A percentile compares a stretch with the other conserved stretches of the same genome.
These are phyloP conservation scores for Micrasema longulum DNA, from an alignment of 1,140 invertebrate genomes.

Conservation along the genomic window DNA sequence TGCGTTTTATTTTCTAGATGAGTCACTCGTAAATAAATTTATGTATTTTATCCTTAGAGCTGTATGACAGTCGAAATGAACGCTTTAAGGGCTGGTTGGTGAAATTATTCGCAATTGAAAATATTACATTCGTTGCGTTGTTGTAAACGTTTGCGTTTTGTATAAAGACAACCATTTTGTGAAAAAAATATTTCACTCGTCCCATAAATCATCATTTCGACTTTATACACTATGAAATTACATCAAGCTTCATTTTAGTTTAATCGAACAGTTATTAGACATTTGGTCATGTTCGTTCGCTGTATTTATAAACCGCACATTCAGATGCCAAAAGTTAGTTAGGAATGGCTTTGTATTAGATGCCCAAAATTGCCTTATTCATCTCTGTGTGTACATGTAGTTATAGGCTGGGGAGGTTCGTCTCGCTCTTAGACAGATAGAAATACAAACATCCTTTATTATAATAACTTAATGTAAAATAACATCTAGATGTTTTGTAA, in stretches of 20 bases:
- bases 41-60: constrained; percentile 8
- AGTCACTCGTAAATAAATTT: constrained; percentile 18
- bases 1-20: constrained; percentile 8
- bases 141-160: too few species aligned
- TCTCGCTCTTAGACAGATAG: neutral
- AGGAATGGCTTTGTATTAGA: constrained; percentile 10
- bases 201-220: too few species aligned
- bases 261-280: neutral
- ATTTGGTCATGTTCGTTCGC: neutral
- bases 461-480: too few species aligned
- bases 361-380: constrained; percentile 33
- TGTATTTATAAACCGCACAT: constrained; percentile 15
- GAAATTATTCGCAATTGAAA: neutral
- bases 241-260: too few species aligned
- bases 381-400: too few species aligned
- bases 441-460: neutral
- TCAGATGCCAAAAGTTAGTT: constrained; percentile 25
- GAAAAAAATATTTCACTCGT: too few species aligned
- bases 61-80: neutral
- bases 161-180: too few species aligned
- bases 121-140: too few species aligned
- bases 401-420: too few species aligned
- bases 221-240: too few species aligned
- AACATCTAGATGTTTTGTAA: too few species aligned
- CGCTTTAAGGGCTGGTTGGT: neutral